Percentiles rank a stretch among this genome's conserved stretches.
Evolutionary conservation across 2,797 vertebrate species (phyloP).

Genomic region (Sarcoramphus papa): DNA sequence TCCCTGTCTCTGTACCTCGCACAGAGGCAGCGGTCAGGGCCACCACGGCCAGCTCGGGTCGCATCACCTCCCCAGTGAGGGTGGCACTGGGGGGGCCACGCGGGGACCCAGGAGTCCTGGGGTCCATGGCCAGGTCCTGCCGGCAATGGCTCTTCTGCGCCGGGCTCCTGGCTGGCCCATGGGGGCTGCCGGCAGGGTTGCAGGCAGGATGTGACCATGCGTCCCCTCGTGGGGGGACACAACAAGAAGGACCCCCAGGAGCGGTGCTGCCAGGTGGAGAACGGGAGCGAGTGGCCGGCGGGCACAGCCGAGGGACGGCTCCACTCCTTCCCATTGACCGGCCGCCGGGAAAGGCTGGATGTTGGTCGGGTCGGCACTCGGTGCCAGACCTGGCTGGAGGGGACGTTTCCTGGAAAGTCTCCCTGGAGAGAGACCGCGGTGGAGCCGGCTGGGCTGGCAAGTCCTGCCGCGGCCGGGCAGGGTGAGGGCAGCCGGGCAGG

Average conservation of each 20-base stretch:
- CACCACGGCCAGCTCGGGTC: rapidly evolving
- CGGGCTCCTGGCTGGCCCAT: too few species aligned
- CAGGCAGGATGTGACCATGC: background rate
- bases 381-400: background rate
- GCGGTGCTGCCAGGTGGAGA: background rate
- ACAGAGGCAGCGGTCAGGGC: too few species aligned
- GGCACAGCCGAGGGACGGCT: rapidly evolving
- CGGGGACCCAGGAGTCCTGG: background rate
- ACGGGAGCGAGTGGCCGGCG: rapidly evolving
- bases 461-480: background rate
- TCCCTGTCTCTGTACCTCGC: background rate
- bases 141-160: rapidly evolving
- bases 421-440: background rate
- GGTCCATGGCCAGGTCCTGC: rapidly evolving
- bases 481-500: background rate
- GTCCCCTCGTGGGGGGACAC: background rate
- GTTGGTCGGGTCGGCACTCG: rapidly evolving
- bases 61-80: background rate
- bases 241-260: background rate
- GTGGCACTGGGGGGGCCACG: background rate
- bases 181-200: background rate
- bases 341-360: rapidly evolving
- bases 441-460: background rate
- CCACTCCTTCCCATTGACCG: rapidly evolving
- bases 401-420: background rate